Percentiles rank a stretch among this genome's conserved stretches.
These are phyloP conservation scores for Lutjanus campechanus DNA, from an alignment of 2,797 vertebrate species.

Conservation along the genomic window DNA sequence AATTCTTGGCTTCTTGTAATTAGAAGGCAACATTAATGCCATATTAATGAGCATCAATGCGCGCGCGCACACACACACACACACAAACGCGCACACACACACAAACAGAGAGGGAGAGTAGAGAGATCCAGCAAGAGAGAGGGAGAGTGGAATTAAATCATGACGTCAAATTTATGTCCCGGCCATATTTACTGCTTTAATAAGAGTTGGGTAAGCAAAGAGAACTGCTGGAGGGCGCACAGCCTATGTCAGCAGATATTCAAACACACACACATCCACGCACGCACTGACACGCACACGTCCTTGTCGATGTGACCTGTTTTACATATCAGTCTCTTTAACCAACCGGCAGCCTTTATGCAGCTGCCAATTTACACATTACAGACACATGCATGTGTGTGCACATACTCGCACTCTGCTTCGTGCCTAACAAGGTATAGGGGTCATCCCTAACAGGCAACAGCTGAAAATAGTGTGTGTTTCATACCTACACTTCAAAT, in stretches of 20 bases:
- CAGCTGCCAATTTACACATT: slow-evolving; percentile 57
- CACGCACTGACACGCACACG: slow-evolving; percentile 5
- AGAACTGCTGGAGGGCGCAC: slow-evolving; percentile 74
- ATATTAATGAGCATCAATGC: slow-evolving; percentile 73
- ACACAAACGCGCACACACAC: slow-evolving; percentile 20
- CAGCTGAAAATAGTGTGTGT: slow-evolving; percentile 17
- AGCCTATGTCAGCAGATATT: slow-evolving; percentile 84
- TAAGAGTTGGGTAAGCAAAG: slow-evolving; percentile 83
- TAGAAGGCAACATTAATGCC: slow-evolving; percentile 76
- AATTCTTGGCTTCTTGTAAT: slow-evolving; percentile 74
- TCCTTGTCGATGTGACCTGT: slow-evolving; percentile 75
- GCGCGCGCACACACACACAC: slow-evolving; percentile 33
- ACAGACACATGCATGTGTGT: slow-evolving; percentile 8
- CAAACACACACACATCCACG: slow-evolving; percentile 26
- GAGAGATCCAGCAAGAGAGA: neutral
- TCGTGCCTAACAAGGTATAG: slow-evolving; percentile 36
- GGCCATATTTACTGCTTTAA: slow-evolving; percentile 84
- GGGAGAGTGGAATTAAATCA: slow-evolving; percentile 75
- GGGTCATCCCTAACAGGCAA: slow-evolving; percentile 44
- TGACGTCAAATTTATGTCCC: slow-evolving; percentile 81
- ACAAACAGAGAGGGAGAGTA: slow-evolving; percentile 6
- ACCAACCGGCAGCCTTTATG: slow-evolving; percentile 48
- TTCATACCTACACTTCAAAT: too few relatives aligned
- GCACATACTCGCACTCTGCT: slow-evolving; percentile 11
- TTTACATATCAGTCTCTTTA: slow-evolving; percentile 76